These are phyloP conservation scores for Pelecanoides urinatrix DNA, from an alignment of 2,113 vertebrate genomes.

Conservation along the genomic window DNA sequence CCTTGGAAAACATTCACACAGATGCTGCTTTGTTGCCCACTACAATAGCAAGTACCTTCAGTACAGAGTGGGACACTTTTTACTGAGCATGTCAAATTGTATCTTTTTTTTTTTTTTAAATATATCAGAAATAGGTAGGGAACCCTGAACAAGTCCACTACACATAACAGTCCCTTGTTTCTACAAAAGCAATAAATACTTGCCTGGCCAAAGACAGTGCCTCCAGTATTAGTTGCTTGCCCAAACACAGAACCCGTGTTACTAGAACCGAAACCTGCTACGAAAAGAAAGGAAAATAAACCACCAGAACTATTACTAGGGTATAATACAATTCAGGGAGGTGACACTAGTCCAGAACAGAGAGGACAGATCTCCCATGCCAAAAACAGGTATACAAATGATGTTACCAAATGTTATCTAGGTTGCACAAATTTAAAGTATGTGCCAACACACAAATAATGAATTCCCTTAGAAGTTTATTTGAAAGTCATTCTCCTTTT, in stretches of 20 bases:
- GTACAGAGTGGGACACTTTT: neutral
- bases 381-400: neutral
- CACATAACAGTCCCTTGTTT: rapidly evolving
- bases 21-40: neutral
- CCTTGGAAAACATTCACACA: neutral
- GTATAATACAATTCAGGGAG: neutral
- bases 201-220: conserved; percentile 92
- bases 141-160: neutral
- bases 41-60: neutral
- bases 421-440: neutral
- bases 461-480: neutral
- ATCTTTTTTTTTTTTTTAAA: neutral
- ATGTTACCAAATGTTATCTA: neutral
- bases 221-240: conserved; percentile 75
- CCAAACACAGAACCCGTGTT: conserved; percentile 83
- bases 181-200: neutral
- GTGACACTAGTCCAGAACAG: neutral
- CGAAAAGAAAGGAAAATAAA: conserved; percentile 10
- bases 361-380: neutral
- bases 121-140: neutral
- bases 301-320: neutral
- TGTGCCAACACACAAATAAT: neutral
- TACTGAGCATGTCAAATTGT: neutral
- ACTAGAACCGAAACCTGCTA: conserved; percentile 80
- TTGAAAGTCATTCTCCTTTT: neutral